Evolutionary conservation across 1,140 invertebrate species (phyloP).

Genomic region (Holotrichia oblita): DNA sequence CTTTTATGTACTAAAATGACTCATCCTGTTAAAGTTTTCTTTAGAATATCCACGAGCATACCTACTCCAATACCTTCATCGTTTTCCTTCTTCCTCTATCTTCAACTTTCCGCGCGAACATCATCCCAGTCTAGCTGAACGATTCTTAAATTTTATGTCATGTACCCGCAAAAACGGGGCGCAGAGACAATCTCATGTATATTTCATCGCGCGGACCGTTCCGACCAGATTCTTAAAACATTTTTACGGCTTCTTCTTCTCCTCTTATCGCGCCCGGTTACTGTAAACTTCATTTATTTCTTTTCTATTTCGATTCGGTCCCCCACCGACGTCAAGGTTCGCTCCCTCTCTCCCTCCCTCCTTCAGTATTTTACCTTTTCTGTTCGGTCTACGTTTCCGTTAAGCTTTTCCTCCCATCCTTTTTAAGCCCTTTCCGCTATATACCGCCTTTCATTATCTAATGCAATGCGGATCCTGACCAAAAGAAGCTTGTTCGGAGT

Average conservation of each 20-base stretch:
- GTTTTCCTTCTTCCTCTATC: background rate
- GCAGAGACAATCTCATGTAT: slow-evolving; percentile 2
- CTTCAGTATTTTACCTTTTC: too few relatives aligned
- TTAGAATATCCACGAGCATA: too few relatives aligned
- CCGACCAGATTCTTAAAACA: slow-evolving; percentile 12
- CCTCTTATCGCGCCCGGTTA: background rate
- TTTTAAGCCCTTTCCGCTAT: background rate
- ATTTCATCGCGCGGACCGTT: background rate
- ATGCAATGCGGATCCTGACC: background rate
- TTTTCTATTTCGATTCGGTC: background rate
- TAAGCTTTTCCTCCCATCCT: background rate
- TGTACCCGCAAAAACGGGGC: background rate
- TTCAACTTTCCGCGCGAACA: too few relatives aligned
- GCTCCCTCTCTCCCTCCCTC: background rate
- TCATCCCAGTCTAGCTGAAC: background rate
- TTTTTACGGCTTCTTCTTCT: slow-evolving; percentile 12
- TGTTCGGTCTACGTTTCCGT: background rate
- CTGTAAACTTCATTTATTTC: background rate
- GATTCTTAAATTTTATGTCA: background rate
- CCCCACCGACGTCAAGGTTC: too few relatives aligned
- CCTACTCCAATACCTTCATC: too few relatives aligned
- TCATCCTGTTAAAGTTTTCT: too few relatives aligned
- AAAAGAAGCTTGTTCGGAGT: too few relatives aligned
- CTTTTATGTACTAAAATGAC: too few relatives aligned
- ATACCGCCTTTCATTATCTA: background rate